phyloP scores from a whole-genome alignment of 2,888 invertebrate genomes.

The Apamea anceps region DNA sequence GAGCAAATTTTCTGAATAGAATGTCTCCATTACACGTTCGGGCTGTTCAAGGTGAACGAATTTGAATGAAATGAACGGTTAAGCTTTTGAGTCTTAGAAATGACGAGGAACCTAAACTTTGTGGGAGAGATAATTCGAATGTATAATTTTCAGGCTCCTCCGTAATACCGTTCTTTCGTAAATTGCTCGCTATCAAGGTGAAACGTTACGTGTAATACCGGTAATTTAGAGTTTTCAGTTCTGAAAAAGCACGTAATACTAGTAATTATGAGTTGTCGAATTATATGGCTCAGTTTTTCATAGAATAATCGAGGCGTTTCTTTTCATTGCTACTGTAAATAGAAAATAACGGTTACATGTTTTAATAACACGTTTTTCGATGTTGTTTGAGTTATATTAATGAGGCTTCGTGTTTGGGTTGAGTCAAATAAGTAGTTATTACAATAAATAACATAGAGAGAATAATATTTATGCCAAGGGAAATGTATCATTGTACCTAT shows the following conservation, averaged over 20 bases:
- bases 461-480: background rate
- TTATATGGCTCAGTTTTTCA: slow-evolving; percentile 21
- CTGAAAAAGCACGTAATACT: slow-evolving; percentile 24
- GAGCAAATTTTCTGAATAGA: slow-evolving; percentile 69
- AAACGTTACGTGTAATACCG: slow-evolving; percentile 24
- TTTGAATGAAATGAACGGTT: slow-evolving; percentile 67
- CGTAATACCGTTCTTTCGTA: slow-evolving; percentile 33
- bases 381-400: slow-evolving; percentile 1
- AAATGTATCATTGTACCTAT: background rate
- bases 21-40: slow-evolving; percentile 63
- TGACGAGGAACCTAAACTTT: slow-evolving; percentile 36
- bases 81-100: slow-evolving; percentile 55
- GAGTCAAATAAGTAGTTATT: slow-evolving; percentile 2
- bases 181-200: slow-evolving; percentile 49
- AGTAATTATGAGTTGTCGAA: slow-evolving; percentile 38
- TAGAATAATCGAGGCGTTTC: slow-evolving; percentile 22
- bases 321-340: slow-evolving; percentile 20
- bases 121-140: slow-evolving; percentile 46
- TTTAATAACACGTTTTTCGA: background rate
- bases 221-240: slow-evolving; percentile 45
- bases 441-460: background rate
- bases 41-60: slow-evolving; percentile 52
- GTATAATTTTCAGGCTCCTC: slow-evolving; percentile 46
- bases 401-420: slow-evolving; percentile 20
- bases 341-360: slow-evolving; percentile 2